Evolutionary conservation across 2,113 vertebrate species (phyloP).

Genomic region (Sula dactylatra): DNA sequence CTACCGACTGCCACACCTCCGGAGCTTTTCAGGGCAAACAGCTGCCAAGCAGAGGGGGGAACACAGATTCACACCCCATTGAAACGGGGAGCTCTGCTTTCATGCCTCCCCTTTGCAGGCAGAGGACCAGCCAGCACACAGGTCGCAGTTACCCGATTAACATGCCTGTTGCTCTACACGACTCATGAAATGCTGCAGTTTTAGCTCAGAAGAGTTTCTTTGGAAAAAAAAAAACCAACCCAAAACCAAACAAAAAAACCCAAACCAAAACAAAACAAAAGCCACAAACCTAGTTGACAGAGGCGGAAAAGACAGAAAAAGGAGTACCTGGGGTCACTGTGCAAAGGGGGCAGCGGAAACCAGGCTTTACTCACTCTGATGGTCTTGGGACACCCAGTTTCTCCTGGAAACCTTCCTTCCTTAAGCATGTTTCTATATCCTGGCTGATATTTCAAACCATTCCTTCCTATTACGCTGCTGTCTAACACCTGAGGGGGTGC

Average conservation of each 20-base stretch:
- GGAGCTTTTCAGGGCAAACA: background rate
- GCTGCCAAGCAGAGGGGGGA: background rate
- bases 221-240: background rate
- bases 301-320: accelerated
- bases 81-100: background rate
- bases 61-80: accelerated
- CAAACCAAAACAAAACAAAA: background rate
- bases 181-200: accelerated
- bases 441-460: background rate
- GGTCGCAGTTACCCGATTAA: background rate
- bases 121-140: background rate
- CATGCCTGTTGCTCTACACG: accelerated
- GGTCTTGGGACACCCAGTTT: background rate
- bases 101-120: accelerated
- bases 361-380: background rate
- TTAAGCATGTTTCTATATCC: accelerated
- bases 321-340: no score
- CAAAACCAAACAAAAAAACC: no score
- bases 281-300: background rate
- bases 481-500: accelerated
- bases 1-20: background rate
- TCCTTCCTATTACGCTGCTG: background rate
- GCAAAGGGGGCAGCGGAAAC: background rate
- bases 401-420: background rate
- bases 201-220: background rate